These are phyloP conservation scores for Alviniconcha marisindica DNA, from an alignment of 1,140 invertebrate species.

Conservation along the genomic window DNA sequence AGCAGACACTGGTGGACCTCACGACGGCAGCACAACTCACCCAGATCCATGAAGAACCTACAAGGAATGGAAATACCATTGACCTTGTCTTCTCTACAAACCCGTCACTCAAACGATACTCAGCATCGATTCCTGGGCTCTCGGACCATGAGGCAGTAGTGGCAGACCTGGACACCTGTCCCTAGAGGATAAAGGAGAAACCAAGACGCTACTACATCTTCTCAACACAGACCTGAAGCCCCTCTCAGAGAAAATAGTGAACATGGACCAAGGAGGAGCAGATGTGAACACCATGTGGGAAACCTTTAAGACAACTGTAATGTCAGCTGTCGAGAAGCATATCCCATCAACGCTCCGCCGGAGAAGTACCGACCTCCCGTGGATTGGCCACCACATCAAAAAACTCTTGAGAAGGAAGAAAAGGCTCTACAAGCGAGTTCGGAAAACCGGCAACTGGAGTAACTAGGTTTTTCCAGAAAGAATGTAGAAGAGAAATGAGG, in stretches of 20 bases:
- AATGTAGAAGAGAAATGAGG: conserved; percentile 41
- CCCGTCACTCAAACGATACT: conserved; percentile 40
- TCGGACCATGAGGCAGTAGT: conserved; percentile 48
- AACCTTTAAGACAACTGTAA: not conserved
- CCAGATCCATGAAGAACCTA: conserved; percentile 41
- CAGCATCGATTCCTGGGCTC: conserved; percentile 44
- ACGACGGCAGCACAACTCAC: conserved; percentile 20
- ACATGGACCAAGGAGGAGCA: not conserved
- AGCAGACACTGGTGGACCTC: conserved; percentile 43
- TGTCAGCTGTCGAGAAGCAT: not conserved
- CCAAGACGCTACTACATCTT: conserved; percentile 34
- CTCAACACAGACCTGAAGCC: conserved; percentile 11
- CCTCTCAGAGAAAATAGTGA: not conserved
- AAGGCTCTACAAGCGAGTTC: not conserved
- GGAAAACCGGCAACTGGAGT: not conserved
- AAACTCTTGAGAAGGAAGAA: not conserved
- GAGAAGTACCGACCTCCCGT: not conserved
- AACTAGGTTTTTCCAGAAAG: conserved; percentile 38
- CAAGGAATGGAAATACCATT: conserved; percentile 38
- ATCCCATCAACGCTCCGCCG: not conserved
- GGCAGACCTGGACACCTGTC: conserved; percentile 40
- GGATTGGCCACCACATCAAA: not conserved
- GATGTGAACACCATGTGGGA: not conserved
- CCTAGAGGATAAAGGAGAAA: conserved; percentile 23
- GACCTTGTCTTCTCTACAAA: conserved; percentile 48